Evolutionary conservation across 2,888 invertebrate genomes (phyloP).

Genomic region (Coenonympha arcania): DNA sequence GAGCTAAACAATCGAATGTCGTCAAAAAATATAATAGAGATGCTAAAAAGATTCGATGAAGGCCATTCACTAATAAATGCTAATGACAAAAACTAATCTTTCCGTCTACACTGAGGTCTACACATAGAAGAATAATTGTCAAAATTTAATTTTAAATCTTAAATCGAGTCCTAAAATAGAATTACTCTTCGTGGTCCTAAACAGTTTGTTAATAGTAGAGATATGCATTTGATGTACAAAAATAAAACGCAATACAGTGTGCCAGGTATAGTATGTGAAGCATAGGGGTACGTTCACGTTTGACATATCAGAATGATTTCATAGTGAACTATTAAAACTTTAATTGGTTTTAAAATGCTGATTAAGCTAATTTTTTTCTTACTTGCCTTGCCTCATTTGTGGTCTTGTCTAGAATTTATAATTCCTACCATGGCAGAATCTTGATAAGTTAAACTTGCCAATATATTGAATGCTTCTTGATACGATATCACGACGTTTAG

Average conservation of each 20-base stretch:
- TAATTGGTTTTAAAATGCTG: too few species aligned
- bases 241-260: constrained; percentile 23
- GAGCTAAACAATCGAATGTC: neutral
- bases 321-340: too few species aligned
- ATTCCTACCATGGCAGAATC: too few species aligned
- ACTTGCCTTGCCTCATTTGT: too few species aligned
- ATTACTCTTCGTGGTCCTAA: constrained; percentile 26
- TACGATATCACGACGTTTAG: neutral
- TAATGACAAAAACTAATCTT: constrained; percentile 9
- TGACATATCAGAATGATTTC: too few species aligned
- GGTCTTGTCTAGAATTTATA: too few species aligned
- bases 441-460: too few species aligned
- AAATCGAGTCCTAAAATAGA: constrained; percentile 26
- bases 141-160: constrained; percentile 18
- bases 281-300: too few species aligned
- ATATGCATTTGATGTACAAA: constrained; percentile 28
- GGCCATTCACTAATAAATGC: constrained; percentile 8
- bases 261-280: constrained; percentile 14
- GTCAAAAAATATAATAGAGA: neutral
- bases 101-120: too few species aligned
- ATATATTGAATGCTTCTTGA: too few species aligned
- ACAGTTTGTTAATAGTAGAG: constrained; percentile 22
- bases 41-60: constrained; percentile 7
- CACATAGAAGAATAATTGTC: constrained; percentile 23
- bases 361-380: too few species aligned